These are phyloP conservation scores for Delia radicum DNA, from an alignment of 1,140 invertebrate genomes.

Conservation along the genomic window DNA sequence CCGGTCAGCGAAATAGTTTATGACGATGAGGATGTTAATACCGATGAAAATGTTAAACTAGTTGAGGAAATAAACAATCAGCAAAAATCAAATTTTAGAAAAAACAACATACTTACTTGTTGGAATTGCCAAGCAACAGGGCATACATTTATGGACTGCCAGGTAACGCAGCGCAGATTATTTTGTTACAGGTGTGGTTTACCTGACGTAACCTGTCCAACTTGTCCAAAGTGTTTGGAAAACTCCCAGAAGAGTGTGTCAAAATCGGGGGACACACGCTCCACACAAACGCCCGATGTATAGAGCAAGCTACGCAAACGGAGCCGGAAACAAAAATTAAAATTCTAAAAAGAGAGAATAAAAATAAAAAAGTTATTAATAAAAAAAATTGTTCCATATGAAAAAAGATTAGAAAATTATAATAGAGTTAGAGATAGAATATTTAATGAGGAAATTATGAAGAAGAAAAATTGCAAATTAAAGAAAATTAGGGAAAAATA, in stretches of 20 bases:
- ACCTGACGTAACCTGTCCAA: too few relatives aligned
- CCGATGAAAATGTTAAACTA: background rate
- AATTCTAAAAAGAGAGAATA: too few relatives aligned
- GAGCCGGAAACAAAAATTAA: too few relatives aligned
- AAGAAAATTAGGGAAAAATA: background rate
- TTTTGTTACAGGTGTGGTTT: background rate
- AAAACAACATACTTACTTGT: background rate
- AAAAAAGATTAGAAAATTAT: background rate
- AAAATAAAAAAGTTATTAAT: too few relatives aligned
- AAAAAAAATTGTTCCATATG: background rate
- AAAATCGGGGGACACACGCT: too few relatives aligned
- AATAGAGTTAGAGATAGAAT: background rate
- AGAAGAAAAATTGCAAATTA: background rate
- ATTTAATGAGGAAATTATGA: background rate
- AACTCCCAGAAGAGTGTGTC: too few relatives aligned
- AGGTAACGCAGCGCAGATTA: background rate
- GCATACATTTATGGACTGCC: background rate
- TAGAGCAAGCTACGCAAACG: too few relatives aligned
- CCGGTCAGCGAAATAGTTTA: too few relatives aligned
- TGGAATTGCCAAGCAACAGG: background rate
- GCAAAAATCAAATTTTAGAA: background rate
- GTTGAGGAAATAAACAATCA: background rate
- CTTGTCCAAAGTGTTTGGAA: too few relatives aligned
- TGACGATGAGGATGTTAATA: background rate
- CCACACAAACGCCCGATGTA: too few relatives aligned